phyloP scores from a whole-genome alignment of 2,888 invertebrate genomes.

The Sericinus montela region DNA sequence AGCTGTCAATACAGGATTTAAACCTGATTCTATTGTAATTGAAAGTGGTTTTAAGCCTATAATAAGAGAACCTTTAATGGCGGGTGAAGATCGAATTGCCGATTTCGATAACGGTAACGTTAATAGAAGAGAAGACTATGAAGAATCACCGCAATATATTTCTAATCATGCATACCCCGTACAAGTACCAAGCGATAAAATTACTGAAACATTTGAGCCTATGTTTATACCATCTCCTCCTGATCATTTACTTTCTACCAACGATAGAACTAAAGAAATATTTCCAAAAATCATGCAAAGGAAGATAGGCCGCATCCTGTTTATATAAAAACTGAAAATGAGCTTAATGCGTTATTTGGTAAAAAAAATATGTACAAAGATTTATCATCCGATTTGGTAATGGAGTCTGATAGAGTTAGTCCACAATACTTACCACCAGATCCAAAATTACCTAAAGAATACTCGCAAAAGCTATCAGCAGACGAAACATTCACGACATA shows the following conservation, averaged over 20 bases:
- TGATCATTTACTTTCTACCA: constrained; percentile 73
- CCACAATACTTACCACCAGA: constrained; percentile 87
- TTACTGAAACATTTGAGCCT: constrained; percentile 85
- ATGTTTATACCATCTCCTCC: constrained; percentile 90
- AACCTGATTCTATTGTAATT: constrained; percentile 88
- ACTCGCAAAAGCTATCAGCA: constrained; percentile 58
- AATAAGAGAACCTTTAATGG: constrained; percentile 75
- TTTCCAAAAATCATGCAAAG: constrained; percentile 66
- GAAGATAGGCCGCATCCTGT: constrained; percentile 74
- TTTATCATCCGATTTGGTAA: constrained; percentile 79
- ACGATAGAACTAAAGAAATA: constrained; percentile 63
- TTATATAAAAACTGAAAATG: constrained; percentile 58
- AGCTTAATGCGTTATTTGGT: constrained; percentile 52
- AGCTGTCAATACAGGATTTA: constrained; percentile 87
- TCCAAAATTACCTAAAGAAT: constrained; percentile 66
- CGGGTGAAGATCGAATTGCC: constrained; percentile 74
- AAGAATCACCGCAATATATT: constrained; percentile 60
- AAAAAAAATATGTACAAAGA: constrained; percentile 66
- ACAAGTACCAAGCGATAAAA: constrained; percentile 58
- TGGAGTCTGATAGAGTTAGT: constrained; percentile 85
- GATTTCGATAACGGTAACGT: constrained; percentile 37
- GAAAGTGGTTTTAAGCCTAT: constrained; percentile 93
- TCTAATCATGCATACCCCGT: constrained; percentile 47
- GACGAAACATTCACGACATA: constrained; percentile 83
- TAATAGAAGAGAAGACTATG: constrained; percentile 74